Conservation (phyloP, 2,113 vertebrate genomes). For the Pachypanchax playfairii region DNA sequence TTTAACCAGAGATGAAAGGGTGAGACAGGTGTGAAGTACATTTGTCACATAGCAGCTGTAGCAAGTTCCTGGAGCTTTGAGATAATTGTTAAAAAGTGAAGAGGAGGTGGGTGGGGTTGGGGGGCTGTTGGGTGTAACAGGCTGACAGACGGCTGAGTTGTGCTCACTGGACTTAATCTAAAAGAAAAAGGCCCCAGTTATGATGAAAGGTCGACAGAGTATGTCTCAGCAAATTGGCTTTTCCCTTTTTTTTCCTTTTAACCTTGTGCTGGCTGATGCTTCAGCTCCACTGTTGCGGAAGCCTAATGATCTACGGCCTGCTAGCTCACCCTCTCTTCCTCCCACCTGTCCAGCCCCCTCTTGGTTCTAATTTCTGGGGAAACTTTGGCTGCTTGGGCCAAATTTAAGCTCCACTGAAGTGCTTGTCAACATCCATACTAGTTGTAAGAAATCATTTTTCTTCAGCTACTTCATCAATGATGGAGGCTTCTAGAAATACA, state of each 20-base stretch:
- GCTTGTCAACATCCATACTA: neutral
- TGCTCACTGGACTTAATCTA: slow-evolving; percentile 72
- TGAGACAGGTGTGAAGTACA: slow-evolving; percentile 65
- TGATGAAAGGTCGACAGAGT: slow-evolving; percentile 68
- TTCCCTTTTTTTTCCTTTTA: slow-evolving; percentile 21
- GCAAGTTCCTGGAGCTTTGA: slow-evolving; percentile 81
- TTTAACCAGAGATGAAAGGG: slow-evolving; percentile 78
- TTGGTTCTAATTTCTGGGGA: slow-evolving; percentile 9
- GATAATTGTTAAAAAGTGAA: slow-evolving; percentile 67
- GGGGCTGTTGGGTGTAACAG: slow-evolving; percentile 38
- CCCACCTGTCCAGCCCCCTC: slow-evolving; percentile 47
- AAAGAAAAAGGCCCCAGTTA: slow-evolving; percentile 59
- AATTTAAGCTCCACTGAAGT: neutral
- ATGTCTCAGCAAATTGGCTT: slow-evolving; percentile 72
- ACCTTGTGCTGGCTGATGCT: slow-evolving; percentile 41
- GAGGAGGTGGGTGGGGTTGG: slow-evolving; percentile 26
- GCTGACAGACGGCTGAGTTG: slow-evolving; percentile 60
- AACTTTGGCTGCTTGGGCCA: neutral
- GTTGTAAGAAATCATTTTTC: too few relatives aligned
- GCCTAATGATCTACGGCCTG: slow-evolving; percentile 64
- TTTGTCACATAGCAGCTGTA: slow-evolving; percentile 86
- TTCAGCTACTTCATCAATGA: neutral
- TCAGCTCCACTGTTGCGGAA: slow-evolving; percentile 38
- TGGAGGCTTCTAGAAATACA: slow-evolving; percentile 6
- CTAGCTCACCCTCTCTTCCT: slow-evolving; percentile 25